Percentiles rank a stretch among this genome's conserved stretches.
phyloP scores from a whole-genome alignment of 1,140 invertebrate species.

The Drosophila pruinosa region DNA sequence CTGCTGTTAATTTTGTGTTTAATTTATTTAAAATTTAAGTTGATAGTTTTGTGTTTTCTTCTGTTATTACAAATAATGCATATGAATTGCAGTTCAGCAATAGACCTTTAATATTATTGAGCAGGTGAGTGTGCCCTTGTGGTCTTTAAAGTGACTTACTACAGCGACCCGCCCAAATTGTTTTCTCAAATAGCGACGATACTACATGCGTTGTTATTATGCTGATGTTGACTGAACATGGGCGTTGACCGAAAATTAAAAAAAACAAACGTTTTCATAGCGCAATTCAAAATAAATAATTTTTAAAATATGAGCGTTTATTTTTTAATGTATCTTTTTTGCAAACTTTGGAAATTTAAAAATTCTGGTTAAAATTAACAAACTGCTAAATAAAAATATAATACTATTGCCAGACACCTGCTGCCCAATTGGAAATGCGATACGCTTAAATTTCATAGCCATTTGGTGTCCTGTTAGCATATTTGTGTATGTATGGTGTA shows the following conservation, averaged over 20 bases:
- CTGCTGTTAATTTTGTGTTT: conserved; percentile 48
- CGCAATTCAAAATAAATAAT: neutral
- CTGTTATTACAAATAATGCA: conserved; percentile 52
- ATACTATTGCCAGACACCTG: conserved; percentile 48
- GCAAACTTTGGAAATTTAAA: too few relatives aligned
- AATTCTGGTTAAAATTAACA: conserved; percentile 1
- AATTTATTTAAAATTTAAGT: conserved; percentile 46
- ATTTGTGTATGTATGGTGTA: conserved; percentile 25
- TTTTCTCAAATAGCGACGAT: conserved; percentile 67
- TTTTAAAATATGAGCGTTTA: neutral
- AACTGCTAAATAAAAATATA: neutral
- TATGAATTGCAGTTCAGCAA: conserved; percentile 5
- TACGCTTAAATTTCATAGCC: conserved; percentile 55
- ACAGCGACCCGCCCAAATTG: conserved; percentile 63
- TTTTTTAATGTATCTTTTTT: too few relatives aligned
- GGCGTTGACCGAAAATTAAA: conserved; percentile 74
- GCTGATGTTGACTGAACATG: conserved; percentile 56
- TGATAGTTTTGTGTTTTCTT: conserved; percentile 47
- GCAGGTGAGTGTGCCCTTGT: conserved; percentile 34
- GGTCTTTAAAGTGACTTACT: neutral
- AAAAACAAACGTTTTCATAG: neutral
- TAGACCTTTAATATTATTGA: neutral
- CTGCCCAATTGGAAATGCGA: conserved; percentile 58
- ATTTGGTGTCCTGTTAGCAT: conserved; percentile 19
- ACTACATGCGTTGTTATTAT: conserved; percentile 68